phyloP scores from a whole-genome alignment of 2,797 vertebrate genomes.

The Channallabes apus region DNA sequence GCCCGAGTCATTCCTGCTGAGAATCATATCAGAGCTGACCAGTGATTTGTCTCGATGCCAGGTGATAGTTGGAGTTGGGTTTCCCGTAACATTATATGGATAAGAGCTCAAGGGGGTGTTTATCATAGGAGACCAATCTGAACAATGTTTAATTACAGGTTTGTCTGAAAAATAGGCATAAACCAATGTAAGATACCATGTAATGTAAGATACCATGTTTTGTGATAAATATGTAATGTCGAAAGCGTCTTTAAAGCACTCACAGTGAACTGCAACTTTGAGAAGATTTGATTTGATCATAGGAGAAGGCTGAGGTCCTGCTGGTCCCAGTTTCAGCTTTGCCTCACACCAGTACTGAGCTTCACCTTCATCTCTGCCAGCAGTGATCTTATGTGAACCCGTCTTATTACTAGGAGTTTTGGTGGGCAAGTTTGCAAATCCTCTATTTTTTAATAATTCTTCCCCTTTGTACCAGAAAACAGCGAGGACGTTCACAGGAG shows the following conservation, averaged over 20 bases:
- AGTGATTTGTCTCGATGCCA: background rate
- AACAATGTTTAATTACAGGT: conserved; percentile 38
- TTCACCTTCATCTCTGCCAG: background rate
- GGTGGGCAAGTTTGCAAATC: background rate
- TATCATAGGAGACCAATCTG: rapidly evolving
- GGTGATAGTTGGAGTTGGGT: conserved; percentile 53
- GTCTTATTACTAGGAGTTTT: conserved; percentile 22
- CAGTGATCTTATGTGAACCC: background rate
- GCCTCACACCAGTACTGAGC: conserved; percentile 31
- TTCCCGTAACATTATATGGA: conserved; percentile 50
- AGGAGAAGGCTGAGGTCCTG: too few species aligned
- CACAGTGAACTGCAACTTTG: too few species aligned
- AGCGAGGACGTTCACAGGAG: conserved; percentile 55
- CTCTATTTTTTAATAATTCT: background rate
- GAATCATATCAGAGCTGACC: background rate
- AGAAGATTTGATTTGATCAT: too few species aligned
- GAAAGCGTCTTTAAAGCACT: background rate
- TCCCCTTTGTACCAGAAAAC: conserved; percentile 65
- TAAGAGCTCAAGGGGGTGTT: conserved; percentile 36
- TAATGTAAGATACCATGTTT: background rate
- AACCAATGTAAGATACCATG: too few species aligned
- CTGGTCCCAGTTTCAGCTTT: conserved; percentile 56
- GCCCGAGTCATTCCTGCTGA: background rate
- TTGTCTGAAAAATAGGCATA: conserved; percentile 53
- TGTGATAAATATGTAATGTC: background rate